These are phyloP conservation scores for Bombus fervidus DNA, from an alignment of 1,140 invertebrate species.

Conservation along the genomic window DNA sequence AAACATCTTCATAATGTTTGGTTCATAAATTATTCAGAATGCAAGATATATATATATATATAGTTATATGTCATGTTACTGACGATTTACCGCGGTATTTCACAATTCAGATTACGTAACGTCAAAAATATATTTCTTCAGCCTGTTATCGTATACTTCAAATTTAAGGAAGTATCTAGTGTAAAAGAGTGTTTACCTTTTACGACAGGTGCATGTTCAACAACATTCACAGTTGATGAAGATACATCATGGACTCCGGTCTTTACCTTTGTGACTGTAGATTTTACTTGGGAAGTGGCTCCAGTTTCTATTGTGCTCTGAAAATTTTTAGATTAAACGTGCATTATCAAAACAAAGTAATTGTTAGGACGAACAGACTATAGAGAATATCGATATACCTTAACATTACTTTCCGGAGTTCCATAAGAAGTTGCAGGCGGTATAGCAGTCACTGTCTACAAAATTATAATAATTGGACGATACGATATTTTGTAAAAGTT, in stretches of 20 bases:
- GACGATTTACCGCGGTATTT: background rate
- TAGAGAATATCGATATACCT: constrained; percentile 20
- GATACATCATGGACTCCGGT: background rate
- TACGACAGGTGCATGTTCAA: background rate
- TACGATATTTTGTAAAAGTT: background rate
- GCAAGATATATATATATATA: background rate
- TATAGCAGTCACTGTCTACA: background rate
- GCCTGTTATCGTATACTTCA: background rate
- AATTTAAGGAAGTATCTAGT: background rate
- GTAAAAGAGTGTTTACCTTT: background rate
- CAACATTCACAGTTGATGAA: background rate
- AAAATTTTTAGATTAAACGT: background rate
- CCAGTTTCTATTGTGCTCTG: background rate
- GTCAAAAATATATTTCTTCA: background rate
- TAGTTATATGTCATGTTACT: too few relatives aligned
- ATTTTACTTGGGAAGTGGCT: background rate
- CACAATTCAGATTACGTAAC: background rate
- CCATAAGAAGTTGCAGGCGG: constrained; percentile 43
- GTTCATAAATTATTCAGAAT: constrained; percentile 24
- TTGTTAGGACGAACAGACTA: background rate
- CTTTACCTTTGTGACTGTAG: background rate
- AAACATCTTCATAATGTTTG: background rate
- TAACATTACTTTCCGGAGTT: background rate
- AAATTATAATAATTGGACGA: background rate
- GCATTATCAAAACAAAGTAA: too few relatives aligned